Evolutionary conservation across 2,797 vertebrate genomes (phyloP).

Genomic region (Lutjanus argentimaculatus): DNA sequence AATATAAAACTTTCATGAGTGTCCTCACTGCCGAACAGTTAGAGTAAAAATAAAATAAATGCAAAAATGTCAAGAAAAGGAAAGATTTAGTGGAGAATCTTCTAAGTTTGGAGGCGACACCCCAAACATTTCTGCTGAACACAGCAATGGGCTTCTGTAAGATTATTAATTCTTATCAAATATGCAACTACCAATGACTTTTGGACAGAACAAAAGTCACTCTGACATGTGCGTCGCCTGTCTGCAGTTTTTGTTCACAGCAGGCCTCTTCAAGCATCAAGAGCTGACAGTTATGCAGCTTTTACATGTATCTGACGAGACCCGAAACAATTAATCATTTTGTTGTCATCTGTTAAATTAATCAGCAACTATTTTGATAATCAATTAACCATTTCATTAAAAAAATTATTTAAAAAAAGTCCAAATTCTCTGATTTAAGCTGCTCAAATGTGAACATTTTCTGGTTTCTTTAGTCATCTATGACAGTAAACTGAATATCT

Average conservation of each 20-base stretch:
- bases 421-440: too few species aligned
- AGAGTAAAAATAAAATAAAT: neutral
- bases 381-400: too few species aligned
- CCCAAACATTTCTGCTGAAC: neutral
- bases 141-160: neutral
- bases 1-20: conserved; percentile 29
- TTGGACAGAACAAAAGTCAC: neutral
- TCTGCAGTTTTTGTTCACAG: neutral
- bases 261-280: neutral
- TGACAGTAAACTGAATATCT: too few species aligned
- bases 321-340: too few species aligned
- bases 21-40: conserved; percentile 22
- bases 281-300: neutral
- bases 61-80: neutral
- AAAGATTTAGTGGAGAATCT: neutral
- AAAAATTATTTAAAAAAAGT: too few species aligned
- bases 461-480: too few species aligned
- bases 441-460: too few species aligned
- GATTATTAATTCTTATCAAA: neutral
- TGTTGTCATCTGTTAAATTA: too few species aligned
- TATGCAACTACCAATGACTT: too few species aligned
- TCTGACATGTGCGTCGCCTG: neutral
- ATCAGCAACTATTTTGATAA: too few species aligned
- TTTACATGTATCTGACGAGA: neutral
- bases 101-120: neutral